Evolutionary conservation across 2,113 vertebrate genomes (phyloP).

Genomic region (Takifugu flavidus): DNA sequence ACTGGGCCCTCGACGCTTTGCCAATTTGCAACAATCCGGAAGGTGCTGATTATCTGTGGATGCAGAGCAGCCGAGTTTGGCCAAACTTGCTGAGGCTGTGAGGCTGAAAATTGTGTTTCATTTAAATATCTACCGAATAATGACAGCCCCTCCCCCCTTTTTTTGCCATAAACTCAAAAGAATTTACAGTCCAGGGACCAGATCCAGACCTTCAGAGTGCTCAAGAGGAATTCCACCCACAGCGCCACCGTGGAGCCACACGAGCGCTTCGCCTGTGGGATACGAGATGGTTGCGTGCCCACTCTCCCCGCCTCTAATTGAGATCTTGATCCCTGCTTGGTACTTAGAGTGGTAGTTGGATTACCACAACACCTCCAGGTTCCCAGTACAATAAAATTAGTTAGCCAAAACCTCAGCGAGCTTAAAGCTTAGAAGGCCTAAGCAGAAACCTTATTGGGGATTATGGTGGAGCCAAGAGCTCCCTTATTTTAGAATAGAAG

Average conservation of each 20-base stretch:
- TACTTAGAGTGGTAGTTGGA: constrained; percentile 29
- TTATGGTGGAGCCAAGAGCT: constrained; percentile 34
- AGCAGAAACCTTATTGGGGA: constrained; percentile 42
- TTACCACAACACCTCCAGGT: constrained; percentile 39
- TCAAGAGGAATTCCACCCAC: no score
- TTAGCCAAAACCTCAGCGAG: constrained; percentile 37
- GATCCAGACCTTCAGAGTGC: no score
- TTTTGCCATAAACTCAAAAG: no score
- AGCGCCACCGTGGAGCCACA: no score
- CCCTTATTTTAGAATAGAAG: constrained; percentile 32
- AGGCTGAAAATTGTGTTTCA: no score
- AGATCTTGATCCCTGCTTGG: constrained; percentile 14
- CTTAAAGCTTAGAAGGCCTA: constrained; percentile 27
- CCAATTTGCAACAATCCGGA: constrained; percentile 55
- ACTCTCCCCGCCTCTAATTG: constrained; percentile 14
- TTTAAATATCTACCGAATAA: no score
- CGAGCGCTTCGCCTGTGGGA: no score
- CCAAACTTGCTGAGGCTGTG: no score
- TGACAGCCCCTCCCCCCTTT: no score
- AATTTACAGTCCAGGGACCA: no score
- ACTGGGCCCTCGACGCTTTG: constrained; percentile 49
- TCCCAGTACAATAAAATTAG: constrained; percentile 19
- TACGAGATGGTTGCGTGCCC: not conserved
- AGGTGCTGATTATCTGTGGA: constrained; percentile 52
- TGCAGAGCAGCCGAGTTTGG: constrained; percentile 41